A percentile compares a stretch with the other conserved stretches of the same genome.
phyloP scores from a whole-genome alignment of 2,888 invertebrate species.

The Cataglyphis rosenhaueri region DNA sequence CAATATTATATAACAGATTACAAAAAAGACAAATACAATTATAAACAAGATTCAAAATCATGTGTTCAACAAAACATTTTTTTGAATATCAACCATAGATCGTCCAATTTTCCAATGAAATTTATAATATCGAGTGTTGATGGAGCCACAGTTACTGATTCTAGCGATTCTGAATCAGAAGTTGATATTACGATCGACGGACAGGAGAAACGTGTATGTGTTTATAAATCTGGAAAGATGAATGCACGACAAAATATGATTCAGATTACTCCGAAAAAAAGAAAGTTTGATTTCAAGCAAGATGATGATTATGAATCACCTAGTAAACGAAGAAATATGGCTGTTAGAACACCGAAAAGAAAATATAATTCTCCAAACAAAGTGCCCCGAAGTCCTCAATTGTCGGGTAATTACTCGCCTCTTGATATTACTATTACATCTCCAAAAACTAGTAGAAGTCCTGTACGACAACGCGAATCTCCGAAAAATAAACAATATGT shows the following conservation, averaged over 20 bases:
- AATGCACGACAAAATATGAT: constrained; percentile 39
- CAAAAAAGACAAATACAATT: not conserved
- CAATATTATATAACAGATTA: not conserved
- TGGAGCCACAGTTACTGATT: constrained; percentile 75
- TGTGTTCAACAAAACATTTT: not conserved
- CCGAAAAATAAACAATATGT: constrained; percentile 22
- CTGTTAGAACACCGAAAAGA: constrained; percentile 36
- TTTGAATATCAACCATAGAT: not conserved
- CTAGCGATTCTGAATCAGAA: constrained; percentile 75
- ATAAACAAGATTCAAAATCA: not conserved
- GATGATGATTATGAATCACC: constrained; percentile 54
- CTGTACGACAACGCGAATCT: constrained; percentile 19
- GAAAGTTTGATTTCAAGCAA: constrained; percentile 62
- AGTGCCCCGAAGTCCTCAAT: constrained; percentile 34
- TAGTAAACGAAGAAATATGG: constrained; percentile 64
- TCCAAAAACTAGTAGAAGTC: constrained; percentile 71
- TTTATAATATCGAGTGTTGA: constrained; percentile 75
- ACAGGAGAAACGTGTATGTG: constrained; percentile 77
- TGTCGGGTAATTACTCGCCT: constrained; percentile 78
- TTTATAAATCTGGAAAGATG: constrained; percentile 69
- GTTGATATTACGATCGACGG: constrained; percentile 74
- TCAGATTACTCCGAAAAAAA: constrained; percentile 73
- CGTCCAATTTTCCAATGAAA: not conserved
- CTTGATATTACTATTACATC: constrained; percentile 80
- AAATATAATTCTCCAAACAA: constrained; percentile 54